phyloP scores from a whole-genome alignment of 2,888 invertebrate genomes.

The Plebejus argus region DNA sequence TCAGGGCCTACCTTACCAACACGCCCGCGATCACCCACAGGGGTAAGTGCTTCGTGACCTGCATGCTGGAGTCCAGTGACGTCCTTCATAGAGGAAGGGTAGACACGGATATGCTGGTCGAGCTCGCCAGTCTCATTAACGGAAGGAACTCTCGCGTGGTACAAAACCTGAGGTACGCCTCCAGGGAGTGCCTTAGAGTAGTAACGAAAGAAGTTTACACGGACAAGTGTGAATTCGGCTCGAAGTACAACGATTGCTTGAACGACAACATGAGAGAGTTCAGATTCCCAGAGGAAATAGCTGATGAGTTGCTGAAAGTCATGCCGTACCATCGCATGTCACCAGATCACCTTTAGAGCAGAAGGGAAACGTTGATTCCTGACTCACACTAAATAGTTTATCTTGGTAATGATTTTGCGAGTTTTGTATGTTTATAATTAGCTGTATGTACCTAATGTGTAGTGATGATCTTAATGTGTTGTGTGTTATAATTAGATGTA shows the following conservation, averaged over 20 bases:
- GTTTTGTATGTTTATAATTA: too few relatives aligned
- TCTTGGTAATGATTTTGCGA: too few relatives aligned
- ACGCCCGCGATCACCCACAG: slow-evolving; percentile 67
- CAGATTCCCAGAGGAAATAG: background rate
- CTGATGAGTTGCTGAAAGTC: background rate
- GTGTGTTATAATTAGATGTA: too few relatives aligned
- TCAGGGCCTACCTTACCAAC: slow-evolving; percentile 72
- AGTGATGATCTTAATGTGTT: too few relatives aligned
- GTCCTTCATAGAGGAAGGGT: slow-evolving; percentile 73
- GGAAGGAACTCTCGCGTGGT: slow-evolving; percentile 9
- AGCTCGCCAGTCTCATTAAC: background rate
- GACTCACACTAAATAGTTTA: too few relatives aligned
- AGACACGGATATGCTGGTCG: slow-evolving; percentile 23
- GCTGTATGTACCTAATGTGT: too few relatives aligned
- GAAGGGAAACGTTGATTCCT: background rate
- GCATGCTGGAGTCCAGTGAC: slow-evolving; percentile 76
- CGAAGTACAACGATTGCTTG: background rate
- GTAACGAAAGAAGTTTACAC: background rate
- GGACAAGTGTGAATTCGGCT: background rate
- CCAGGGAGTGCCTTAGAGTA: background rate
- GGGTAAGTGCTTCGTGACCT: slow-evolving; percentile 73
- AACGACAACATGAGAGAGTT: slow-evolving; percentile 11
- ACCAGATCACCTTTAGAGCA: background rate
- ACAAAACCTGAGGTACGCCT: background rate
- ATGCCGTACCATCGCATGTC: background rate